These are phyloP conservation scores for Parnassius orleans DNA, from an alignment of 2,888 invertebrate species.

Conservation along the genomic window DNA sequence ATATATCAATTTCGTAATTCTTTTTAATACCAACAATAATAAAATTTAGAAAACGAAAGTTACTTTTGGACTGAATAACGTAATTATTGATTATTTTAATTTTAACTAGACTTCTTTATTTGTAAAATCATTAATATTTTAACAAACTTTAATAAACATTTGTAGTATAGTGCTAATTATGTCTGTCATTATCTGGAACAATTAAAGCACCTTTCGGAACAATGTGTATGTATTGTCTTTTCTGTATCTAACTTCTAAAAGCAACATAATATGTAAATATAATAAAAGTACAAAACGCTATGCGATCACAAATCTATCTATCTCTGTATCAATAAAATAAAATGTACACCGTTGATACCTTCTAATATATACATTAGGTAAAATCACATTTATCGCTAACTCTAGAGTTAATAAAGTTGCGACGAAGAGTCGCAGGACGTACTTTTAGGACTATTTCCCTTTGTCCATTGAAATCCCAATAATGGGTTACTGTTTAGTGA, in stretches of 20 bases:
- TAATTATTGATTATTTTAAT: background rate
- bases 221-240: slow-evolving; percentile 32
- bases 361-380: slow-evolving; percentile 74
- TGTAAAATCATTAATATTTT: slow-evolving; percentile 16
- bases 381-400: slow-evolving; percentile 69
- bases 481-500: background rate
- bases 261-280: slow-evolving; percentile 47
- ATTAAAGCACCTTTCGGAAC: slow-evolving; percentile 33
- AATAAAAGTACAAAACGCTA: slow-evolving; percentile 72
- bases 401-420: slow-evolving; percentile 30
- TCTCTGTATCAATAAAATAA: slow-evolving; percentile 67
- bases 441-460: slow-evolving; percentile 4
- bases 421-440: slow-evolving; percentile 1
- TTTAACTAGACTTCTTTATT: slow-evolving; percentile 17
- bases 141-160: slow-evolving; percentile 18
- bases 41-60: slow-evolving; percentile 26
- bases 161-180: slow-evolving; percentile 39
- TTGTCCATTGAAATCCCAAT: background rate
- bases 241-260: slow-evolving; percentile 47
- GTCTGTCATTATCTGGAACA: slow-evolving; percentile 25
- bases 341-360: slow-evolving; percentile 74
- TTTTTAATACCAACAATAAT: slow-evolving; percentile 24
- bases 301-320: slow-evolving; percentile 75
- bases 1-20: slow-evolving; percentile 14
- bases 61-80: background rate